These are phyloP conservation scores for Xanthostigma xanthostigma DNA, from an alignment of 2,888 invertebrate genomes.

Conservation along the genomic window DNA sequence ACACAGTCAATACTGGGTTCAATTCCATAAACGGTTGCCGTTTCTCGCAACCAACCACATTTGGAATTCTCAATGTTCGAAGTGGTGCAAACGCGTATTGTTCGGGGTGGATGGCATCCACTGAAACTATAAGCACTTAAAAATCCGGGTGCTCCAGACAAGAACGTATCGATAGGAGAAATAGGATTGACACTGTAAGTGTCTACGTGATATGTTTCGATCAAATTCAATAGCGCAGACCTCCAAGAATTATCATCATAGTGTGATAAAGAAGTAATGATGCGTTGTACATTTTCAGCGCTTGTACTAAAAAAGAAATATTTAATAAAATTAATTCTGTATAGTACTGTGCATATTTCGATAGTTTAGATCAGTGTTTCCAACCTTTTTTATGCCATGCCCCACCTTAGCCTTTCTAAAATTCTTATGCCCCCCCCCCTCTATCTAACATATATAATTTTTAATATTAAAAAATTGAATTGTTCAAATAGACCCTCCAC, in stretches of 20 bases:
- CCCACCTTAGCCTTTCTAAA: too few relatives aligned
- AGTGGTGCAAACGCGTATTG: constrained; percentile 45
- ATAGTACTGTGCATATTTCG: neutral
- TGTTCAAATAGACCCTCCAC: too few relatives aligned
- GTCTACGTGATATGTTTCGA: constrained; percentile 40
- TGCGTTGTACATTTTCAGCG: constrained; percentile 35
- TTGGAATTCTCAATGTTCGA: constrained; percentile 56
- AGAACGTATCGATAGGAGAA: constrained; percentile 47
- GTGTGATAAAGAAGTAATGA: constrained; percentile 30
- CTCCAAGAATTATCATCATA: constrained; percentile 33
- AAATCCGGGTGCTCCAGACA: constrained; percentile 44
- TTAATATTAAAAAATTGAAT: too few relatives aligned
- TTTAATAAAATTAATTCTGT: constrained; percentile 3
- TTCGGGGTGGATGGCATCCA: constrained; percentile 52
- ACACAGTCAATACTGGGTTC: constrained; percentile 69
- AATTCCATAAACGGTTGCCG: constrained; percentile 56
- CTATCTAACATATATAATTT: too few relatives aligned
- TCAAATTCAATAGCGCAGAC: constrained; percentile 40
- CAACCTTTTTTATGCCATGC: too few relatives aligned
- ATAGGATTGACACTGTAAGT: constrained; percentile 41
- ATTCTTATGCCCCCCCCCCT: too few relatives aligned
- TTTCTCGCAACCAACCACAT: constrained; percentile 64
- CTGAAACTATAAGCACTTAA: constrained; percentile 50
- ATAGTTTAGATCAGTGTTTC: neutral
- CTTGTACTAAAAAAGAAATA: constrained; percentile 22